Evolutionary conservation across 2,888 invertebrate genomes (phyloP).

Genomic region (Hedychridium roseum): DNA sequence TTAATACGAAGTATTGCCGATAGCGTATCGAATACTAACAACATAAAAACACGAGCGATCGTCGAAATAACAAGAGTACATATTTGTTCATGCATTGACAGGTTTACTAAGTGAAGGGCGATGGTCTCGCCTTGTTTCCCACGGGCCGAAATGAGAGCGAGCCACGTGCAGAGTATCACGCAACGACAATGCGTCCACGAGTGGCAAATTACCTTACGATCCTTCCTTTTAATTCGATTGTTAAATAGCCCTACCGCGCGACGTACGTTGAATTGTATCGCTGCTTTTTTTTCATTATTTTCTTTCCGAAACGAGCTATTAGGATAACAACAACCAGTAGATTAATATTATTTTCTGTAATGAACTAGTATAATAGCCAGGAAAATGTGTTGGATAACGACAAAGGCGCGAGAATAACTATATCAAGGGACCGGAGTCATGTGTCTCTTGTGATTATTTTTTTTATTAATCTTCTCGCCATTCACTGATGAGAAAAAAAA

Average conservation of each 20-base stretch:
- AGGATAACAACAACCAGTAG: slow-evolving; percentile 23
- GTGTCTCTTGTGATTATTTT: no score
- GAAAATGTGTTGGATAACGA: slow-evolving; percentile 40
- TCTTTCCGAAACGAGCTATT: slow-evolving; percentile 15
- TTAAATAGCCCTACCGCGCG: slow-evolving; percentile 17
- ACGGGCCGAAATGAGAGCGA: slow-evolving; percentile 54
- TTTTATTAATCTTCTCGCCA: no score
- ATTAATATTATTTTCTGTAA: slow-evolving; percentile 26
- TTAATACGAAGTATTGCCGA: slow-evolving; percentile 12
- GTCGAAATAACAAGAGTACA: slow-evolving; percentile 44
- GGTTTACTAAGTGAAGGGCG: slow-evolving; percentile 62
- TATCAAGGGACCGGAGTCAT: background rate
- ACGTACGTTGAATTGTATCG: background rate
- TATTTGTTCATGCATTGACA: slow-evolving; percentile 60
- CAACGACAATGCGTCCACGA: slow-evolving; percentile 29
- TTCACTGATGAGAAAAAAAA: no score
- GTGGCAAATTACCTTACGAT: slow-evolving; percentile 19
- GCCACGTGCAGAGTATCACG: slow-evolving; percentile 47
- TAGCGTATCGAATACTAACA: slow-evolving; percentile 11
- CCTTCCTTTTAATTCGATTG: slow-evolving; percentile 24
- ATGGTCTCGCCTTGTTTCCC: slow-evolving; percentile 56
- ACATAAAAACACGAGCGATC: slow-evolving; percentile 23
- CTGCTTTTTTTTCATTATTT: slow-evolving; percentile 4
- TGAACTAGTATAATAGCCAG: slow-evolving; percentile 9
- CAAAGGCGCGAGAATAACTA: background rate